phyloP scores from a whole-genome alignment of 2,113 vertebrate genomes.

The Heloderma charlesbogerti region DNA sequence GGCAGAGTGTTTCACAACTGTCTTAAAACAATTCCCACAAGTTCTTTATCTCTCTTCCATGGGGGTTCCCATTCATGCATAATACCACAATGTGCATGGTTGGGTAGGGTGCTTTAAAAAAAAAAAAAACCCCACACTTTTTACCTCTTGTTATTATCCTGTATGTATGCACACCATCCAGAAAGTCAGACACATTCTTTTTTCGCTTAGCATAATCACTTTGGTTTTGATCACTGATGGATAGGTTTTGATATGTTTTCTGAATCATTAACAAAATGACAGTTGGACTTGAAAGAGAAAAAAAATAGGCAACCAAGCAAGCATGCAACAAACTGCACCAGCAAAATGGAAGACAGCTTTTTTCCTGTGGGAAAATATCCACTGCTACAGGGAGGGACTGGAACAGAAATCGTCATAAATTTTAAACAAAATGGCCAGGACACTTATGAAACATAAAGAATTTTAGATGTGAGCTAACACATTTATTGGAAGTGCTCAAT shows the following conservation, averaged over 20 bases:
- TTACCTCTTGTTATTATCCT: conserved; percentile 5
- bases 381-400: conserved; percentile 19
- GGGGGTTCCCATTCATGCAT: background rate
- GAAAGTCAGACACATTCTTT: conserved; percentile 7
- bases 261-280: conserved; percentile 51
- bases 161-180: conserved; percentile 5
- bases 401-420: conserved; percentile 20
- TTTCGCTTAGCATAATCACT: background rate
- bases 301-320: conserved; percentile 2
- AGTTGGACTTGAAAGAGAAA: background rate
- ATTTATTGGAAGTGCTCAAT: conserved; percentile 74
- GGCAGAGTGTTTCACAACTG: background rate
- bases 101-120: background rate
- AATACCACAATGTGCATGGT: background rate
- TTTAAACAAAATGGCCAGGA: conserved; percentile 51
- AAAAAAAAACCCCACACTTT: background rate
- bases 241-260: conserved; percentile 24
- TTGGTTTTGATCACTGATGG: background rate
- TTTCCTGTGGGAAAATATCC: conserved; percentile 35
- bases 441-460: conserved; percentile 60
- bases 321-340: background rate
- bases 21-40: conserved; percentile 7
- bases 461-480: conserved; percentile 68
- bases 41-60: conserved; percentile 19
- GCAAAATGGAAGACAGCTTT: conserved; percentile 16